phyloP scores from a whole-genome alignment of 2,797 vertebrate genomes.

The Siniperca scherzeri region DNA sequence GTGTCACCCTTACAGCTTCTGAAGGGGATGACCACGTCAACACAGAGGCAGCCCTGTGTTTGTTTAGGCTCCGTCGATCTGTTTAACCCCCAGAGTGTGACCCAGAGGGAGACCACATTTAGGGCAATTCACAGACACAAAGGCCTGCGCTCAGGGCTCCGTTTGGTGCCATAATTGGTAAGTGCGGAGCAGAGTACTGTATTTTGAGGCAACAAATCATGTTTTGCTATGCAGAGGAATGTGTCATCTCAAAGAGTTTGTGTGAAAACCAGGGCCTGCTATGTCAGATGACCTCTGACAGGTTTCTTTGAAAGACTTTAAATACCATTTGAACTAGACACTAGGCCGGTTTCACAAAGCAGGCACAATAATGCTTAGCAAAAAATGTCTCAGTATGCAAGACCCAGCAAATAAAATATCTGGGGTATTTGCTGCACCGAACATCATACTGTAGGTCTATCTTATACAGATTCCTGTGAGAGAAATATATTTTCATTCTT shows the following conservation, averaged over 20 bases:
- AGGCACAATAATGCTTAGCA: conserved; percentile 26
- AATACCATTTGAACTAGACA: conserved; percentile 42
- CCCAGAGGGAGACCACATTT: conserved; percentile 49
- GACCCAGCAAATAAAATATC: conserved; percentile 35
- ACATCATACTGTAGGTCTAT: not conserved
- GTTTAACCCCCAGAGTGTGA: conserved; percentile 68
- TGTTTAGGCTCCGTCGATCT: conserved; percentile 68
- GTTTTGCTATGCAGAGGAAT: conserved; percentile 68
- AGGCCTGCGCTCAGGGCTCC: conserved; percentile 47
- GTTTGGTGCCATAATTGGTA: conserved; percentile 68
- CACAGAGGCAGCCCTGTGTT: conserved; percentile 58
- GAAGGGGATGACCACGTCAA: conserved; percentile 59
- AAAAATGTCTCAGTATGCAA: conserved; percentile 24
- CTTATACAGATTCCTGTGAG: not conserved
- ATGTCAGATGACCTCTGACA: conserved; percentile 49
- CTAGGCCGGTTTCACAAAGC: conserved; percentile 33
- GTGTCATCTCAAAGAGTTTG: conserved; percentile 72
- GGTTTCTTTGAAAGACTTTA: conserved; percentile 55
- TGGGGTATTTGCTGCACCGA: not conserved
- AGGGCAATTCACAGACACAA: conserved; percentile 57
- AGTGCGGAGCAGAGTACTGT: conserved; percentile 32
- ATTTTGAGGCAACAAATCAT: conserved; percentile 74
- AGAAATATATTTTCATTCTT: not conserved
- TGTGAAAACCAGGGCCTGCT: conserved; percentile 43
- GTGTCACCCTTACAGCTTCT: conserved; percentile 65